These are phyloP conservation scores for Macrostomum lignano DNA, from an alignment of 1,140 invertebrate species.

Conservation along the genomic window DNA sequence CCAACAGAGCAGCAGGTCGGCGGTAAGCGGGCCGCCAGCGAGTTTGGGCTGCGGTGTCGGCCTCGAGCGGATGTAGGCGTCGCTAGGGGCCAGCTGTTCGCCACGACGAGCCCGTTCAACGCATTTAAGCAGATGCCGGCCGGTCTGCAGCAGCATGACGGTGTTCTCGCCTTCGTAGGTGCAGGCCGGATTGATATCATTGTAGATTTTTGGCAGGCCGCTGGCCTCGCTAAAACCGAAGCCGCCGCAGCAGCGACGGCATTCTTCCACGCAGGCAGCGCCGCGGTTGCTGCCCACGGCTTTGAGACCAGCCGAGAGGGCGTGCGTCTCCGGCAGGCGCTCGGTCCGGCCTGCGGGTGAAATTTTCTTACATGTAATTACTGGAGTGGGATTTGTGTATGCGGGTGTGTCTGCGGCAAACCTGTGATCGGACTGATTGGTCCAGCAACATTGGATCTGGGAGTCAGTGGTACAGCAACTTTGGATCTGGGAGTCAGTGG, in stretches of 20 bases:
- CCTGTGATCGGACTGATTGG: no score
- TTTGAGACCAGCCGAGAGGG: conserved; percentile 59
- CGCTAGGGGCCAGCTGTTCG: neutral
- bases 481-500: no score
- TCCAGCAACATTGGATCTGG: no score
- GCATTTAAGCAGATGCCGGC: no score
- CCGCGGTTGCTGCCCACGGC: conserved; percentile 47
- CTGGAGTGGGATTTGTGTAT: no score
- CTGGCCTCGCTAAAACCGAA: conserved; percentile 63
- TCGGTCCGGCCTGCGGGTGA: conserved; percentile 56
- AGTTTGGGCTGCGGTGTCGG: neutral
- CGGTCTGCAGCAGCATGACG: conserved; percentile 57
- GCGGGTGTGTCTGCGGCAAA: no score
- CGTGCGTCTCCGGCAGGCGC: conserved; percentile 35
- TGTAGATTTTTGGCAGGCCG: conserved; percentile 51
- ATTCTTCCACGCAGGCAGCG: conserved; percentile 40
- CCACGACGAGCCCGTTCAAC: neutral
- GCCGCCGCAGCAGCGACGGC: conserved; percentile 57
- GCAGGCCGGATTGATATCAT: conserved; percentile 47
- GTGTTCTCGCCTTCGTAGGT: conserved; percentile 87
- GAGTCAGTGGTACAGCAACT: no score
- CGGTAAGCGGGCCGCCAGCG: neutral
- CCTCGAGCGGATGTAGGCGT: neutral
- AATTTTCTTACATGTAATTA: no score
- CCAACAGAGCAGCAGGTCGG: no score